A percentile compares a stretch with the other conserved stretches of the same genome.
phyloP scores from a whole-genome alignment of 92 coral and sea anemone species.

The Phenganax marumi region DNA sequence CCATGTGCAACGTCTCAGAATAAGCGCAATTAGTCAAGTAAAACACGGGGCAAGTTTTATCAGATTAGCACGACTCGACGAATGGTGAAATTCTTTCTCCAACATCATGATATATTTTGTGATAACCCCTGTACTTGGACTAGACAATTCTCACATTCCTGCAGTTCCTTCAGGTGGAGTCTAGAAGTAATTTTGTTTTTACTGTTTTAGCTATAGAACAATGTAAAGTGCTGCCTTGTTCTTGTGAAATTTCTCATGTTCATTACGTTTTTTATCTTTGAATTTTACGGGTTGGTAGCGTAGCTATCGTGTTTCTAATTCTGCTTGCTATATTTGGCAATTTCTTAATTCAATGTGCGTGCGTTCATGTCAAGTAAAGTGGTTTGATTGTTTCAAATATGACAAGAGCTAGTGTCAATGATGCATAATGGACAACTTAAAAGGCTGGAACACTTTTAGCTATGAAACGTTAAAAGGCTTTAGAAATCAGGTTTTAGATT shows the following conservation, averaged over 20 bases:
- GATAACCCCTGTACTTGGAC: too few species aligned
- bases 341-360: background rate
- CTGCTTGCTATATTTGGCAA: conserved; percentile 17
- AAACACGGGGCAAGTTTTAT: too few species aligned
- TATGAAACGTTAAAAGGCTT: too few species aligned
- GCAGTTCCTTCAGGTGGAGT: background rate
- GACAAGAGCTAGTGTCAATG: background rate
- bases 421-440: background rate
- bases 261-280: too few species aligned
- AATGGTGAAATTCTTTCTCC: background rate
- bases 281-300: too few species aligned
- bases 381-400: background rate
- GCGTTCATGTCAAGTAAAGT: background rate
- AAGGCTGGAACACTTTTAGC: too few species aligned
- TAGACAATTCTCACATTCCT: background rate
- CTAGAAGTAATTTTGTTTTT: background rate
- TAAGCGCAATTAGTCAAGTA: too few species aligned
- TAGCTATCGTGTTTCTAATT: conserved; percentile 3
- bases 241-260: too few species aligned
- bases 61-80: background rate
- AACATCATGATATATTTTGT: background rate
- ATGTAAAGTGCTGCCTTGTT: background rate
- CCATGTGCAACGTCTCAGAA: too few species aligned
- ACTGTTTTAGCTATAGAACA: background rate
- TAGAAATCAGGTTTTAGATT: too few species aligned